A percentile compares a stretch with the other conserved stretches of the same genome.
Evolutionary conservation across 2,888 invertebrate genomes (phyloP).

Genomic region (Amblyjoppa fuscipennis): DNA sequence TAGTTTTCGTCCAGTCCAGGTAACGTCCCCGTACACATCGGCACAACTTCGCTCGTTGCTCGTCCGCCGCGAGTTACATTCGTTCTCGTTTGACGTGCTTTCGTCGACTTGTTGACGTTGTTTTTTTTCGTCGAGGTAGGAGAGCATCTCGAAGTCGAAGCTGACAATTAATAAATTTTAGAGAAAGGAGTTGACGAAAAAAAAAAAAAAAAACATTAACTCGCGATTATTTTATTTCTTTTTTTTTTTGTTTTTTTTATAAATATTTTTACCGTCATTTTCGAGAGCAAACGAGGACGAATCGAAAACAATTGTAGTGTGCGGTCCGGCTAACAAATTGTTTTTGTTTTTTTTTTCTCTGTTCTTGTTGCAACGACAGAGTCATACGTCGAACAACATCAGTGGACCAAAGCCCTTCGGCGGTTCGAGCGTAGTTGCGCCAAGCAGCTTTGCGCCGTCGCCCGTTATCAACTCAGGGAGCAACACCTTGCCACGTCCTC

Average conservation of each 20-base stretch:
- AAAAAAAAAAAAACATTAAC: too few species aligned
- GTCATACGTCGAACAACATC: slow-evolving; percentile 78
- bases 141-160: not conserved
- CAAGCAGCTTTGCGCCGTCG: slow-evolving; percentile 76
- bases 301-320: not conserved
- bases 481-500: slow-evolving; percentile 81
- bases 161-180: not conserved
- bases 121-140: slow-evolving; percentile 11
- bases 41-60: slow-evolving; percentile 65
- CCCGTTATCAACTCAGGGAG: slow-evolving; percentile 78
- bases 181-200: too few species aligned
- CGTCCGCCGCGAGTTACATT: slow-evolving; percentile 22
- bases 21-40: slow-evolving; percentile 79
- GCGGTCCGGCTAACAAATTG: slow-evolving; percentile 28
- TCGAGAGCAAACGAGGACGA: slow-evolving; percentile 35
- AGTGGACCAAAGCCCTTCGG: slow-evolving; percentile 83
- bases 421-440: slow-evolving; percentile 78
- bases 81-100: slow-evolving; percentile 45
- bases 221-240: too few species aligned
- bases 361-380: slow-evolving; percentile 20
- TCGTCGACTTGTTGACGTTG: not conserved
- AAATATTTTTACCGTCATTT: not conserved
- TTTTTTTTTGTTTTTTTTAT: not conserved
- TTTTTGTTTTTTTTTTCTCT: slow-evolving; percentile 12
- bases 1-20: slow-evolving; percentile 83